Evolutionary conservation across 2,888 invertebrate genomes (phyloP), one percentile per base, ranked within the genome.

Genomic region (Sesia apiformis): DNA sequence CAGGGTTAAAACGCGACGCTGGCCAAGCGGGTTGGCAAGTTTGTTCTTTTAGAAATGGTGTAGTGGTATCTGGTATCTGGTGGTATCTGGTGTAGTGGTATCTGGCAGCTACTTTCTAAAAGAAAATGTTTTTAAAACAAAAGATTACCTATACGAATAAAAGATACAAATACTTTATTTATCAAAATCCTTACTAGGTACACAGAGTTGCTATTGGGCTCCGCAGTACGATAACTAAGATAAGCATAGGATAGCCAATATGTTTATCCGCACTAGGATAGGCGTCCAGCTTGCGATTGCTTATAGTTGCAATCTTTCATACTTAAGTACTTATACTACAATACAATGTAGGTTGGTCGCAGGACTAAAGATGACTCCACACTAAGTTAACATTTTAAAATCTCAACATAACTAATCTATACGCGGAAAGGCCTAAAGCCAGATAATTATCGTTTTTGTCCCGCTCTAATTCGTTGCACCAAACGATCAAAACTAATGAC

Each of bases 391-490:
- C 46, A 4, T 46, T 23, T n/a, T 46, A 23, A 46, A 46, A 46
- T 46, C 46, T 46, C 23, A 46, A 46, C 46, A 8, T 46, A 50
- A 50, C 50, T 50, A 50, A 50, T 50, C 38, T 38, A 59, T 67
- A 72, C 78, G 81, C 73, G 66, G 80, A 83, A 81, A 81, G 76
- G 67, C 65, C 70, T 72, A 66, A 72, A 66, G 69, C 65, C 59
- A 63, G 69, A 74, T 79, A 76, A 83, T 83, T 82, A 79, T 64
- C 65, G 58, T 71, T 74, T 75, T 77, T 70, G 6, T 8, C 23
- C n/a, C 7, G 46, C 46, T 5, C 23, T 38, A 41, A 54, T 40
- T 38, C 50, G 49, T 38, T 38, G 23, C 49, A 40, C 5, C 5
- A 38, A 40, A 38, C 8, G 50, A 54, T 46, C 46, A 46, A 46